These are phyloP conservation scores for Champsocephalus gunnari DNA, from an alignment of 2,797 vertebrate species.

Conservation along the genomic window DNA sequence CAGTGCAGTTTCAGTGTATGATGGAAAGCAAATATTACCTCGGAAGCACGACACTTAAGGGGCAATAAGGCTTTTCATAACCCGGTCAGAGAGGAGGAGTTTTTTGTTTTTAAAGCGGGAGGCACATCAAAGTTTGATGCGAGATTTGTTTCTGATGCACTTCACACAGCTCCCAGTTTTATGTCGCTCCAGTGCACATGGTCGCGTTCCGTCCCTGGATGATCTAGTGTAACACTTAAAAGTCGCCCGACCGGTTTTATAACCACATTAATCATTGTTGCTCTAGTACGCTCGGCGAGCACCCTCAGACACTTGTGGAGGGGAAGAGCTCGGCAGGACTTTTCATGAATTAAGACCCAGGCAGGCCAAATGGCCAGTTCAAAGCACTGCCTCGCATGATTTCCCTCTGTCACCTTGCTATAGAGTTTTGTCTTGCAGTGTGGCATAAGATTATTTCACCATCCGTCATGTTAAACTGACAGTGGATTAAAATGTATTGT, in stretches of 20 bases:
- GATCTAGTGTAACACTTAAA: slow-evolving; percentile 77
- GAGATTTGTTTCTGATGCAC: slow-evolving; percentile 61
- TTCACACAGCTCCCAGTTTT: slow-evolving; percentile 48
- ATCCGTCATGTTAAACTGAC: slow-evolving; percentile 5
- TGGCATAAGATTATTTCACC: slow-evolving; percentile 17
- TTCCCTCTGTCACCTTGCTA: slow-evolving; percentile 39
- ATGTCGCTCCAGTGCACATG: slow-evolving; percentile 50
- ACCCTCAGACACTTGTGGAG: slow-evolving; percentile 56
- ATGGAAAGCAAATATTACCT: slow-evolving; percentile 43
- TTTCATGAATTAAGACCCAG: slow-evolving; percentile 62
- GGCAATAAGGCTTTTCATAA: slow-evolving; percentile 41
- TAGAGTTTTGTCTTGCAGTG: slow-evolving; percentile 26
- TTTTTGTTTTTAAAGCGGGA: slow-evolving; percentile 23
- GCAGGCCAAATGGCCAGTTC: slow-evolving; percentile 38
- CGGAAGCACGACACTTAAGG: slow-evolving; percentile 34
- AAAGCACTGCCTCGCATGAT: slow-evolving; percentile 17
- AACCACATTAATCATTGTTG: slow-evolving; percentile 74
- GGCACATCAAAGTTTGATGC: slow-evolving; percentile 54
- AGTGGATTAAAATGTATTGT: background rate
- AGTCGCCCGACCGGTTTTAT: slow-evolving; percentile 65
- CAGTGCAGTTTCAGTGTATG: slow-evolving; percentile 29
- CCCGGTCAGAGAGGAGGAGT: slow-evolving; percentile 17
- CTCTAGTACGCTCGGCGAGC: slow-evolving; percentile 26
- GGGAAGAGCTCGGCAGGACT: slow-evolving; percentile 50
- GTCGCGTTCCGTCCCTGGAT: slow-evolving; percentile 51